Conservation (phyloP, 2,888 invertebrate species). For the Cephus pygmeus region DNA sequence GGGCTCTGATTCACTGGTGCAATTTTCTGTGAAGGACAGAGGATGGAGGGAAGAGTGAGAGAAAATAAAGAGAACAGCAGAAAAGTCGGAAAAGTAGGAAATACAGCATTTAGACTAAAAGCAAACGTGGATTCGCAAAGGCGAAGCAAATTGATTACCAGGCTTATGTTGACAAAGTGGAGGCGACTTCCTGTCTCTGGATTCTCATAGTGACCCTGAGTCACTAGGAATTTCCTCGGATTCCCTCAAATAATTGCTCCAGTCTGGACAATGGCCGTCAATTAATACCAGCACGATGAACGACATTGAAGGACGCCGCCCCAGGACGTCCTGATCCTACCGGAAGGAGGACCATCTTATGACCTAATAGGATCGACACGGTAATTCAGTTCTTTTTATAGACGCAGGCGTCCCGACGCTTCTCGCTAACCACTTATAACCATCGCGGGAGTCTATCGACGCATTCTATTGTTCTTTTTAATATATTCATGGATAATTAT, state of each 20-base stretch:
- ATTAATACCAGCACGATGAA: slow-evolving; percentile 9
- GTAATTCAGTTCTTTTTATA: neutral
- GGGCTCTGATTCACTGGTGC: slow-evolving; percentile 33
- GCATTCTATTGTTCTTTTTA: neutral
- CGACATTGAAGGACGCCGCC: neutral
- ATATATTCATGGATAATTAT: too few species aligned
- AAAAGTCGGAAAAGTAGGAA: neutral
- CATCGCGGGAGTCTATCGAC: neutral
- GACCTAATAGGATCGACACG: neutral
- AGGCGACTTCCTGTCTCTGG: slow-evolving; percentile 13
- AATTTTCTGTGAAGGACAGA: slow-evolving; percentile 33
- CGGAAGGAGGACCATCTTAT: neutral
- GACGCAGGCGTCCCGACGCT: neutral
- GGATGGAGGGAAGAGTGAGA: neutral
- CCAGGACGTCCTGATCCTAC: neutral
- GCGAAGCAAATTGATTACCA: slow-evolving; percentile 34
- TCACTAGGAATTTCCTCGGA: slow-evolving; percentile 11
- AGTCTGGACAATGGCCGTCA: slow-evolving; percentile 10
- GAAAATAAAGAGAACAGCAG: neutral
- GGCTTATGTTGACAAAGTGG: slow-evolving; percentile 26
- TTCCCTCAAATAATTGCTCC: slow-evolving; percentile 14
- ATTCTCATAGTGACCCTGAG: slow-evolving; percentile 1
- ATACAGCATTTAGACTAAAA: slow-evolving; percentile 45
- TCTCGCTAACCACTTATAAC: neutral
- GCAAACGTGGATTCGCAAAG: slow-evolving; percentile 40